These are phyloP conservation scores for Dynastes hyllus DNA, from an alignment of 2,888 invertebrate species.

Conservation along the genomic window DNA sequence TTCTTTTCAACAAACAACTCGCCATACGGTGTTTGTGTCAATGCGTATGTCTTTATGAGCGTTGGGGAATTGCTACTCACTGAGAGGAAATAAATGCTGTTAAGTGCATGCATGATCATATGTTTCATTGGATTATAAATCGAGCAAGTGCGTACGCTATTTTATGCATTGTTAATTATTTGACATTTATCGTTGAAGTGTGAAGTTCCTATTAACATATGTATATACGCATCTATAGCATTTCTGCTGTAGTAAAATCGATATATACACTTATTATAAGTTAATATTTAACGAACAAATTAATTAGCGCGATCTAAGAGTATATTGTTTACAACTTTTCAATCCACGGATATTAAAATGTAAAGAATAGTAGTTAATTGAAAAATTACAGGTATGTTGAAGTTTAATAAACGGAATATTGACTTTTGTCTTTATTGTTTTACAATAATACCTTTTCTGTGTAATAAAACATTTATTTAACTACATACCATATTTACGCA, in stretches of 20 bases:
- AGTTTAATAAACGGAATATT: too few relatives aligned
- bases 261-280: too few relatives aligned
- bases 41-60: slow-evolving; percentile 46
- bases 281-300: too few relatives aligned
- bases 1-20: slow-evolving; percentile 57
- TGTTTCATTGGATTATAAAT: slow-evolving; percentile 55
- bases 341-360: too few relatives aligned
- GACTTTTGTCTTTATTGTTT: too few relatives aligned
- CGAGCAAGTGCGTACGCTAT: slow-evolving; percentile 43
- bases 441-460: too few relatives aligned
- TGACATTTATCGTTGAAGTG: slow-evolving; percentile 36
- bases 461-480: too few relatives aligned
- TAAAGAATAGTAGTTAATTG: too few relatives aligned
- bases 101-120: slow-evolving; percentile 56
- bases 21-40: slow-evolving; percentile 59
- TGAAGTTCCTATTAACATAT: slow-evolving; percentile 21
- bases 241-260: background rate
- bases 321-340: too few relatives aligned
- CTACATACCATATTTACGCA: too few relatives aligned
- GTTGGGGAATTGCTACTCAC: slow-evolving; percentile 53
- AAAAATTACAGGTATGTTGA: too few relatives aligned
- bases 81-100: slow-evolving; percentile 57
- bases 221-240: background rate
- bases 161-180: slow-evolving; percentile 45
- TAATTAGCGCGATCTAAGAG: too few relatives aligned